Percentiles rank a stretch among this genome's conserved stretches.
phyloP scores from a whole-genome alignment of 2,888 invertebrate species.

The Trichacis sp. region DNA sequence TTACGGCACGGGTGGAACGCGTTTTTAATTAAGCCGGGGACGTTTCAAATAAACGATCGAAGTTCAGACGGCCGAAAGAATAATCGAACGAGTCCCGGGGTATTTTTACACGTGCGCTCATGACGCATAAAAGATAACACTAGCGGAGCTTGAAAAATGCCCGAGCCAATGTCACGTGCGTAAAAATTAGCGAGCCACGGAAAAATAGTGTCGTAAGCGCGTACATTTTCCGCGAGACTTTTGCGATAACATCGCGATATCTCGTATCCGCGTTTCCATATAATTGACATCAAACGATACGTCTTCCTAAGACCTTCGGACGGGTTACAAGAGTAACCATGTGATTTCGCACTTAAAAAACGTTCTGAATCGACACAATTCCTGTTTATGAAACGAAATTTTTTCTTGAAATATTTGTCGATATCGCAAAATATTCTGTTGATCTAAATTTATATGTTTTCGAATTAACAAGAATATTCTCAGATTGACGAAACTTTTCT shows the following conservation, averaged over 20 bases:
- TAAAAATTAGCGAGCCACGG: slow-evolving; percentile 37
- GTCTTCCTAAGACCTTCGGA: slow-evolving; percentile 36
- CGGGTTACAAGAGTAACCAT: slow-evolving; percentile 27
- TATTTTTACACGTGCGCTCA: slow-evolving; percentile 2
- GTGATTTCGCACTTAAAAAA: slow-evolving; percentile 30
- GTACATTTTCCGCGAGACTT: slow-evolving; percentile 17
- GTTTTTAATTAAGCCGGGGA: too few relatives aligned
- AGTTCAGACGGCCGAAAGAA: too few relatives aligned
- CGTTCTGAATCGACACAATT: slow-evolving; percentile 10
- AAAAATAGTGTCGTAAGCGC: slow-evolving; percentile 39
- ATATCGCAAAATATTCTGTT: too few relatives aligned
- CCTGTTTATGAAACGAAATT: too few relatives aligned
- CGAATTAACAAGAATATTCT: too few relatives aligned
- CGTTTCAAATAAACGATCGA: too few relatives aligned
- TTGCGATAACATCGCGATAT: slow-evolving; percentile 36
- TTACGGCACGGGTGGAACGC: too few relatives aligned
- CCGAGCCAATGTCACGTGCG: slow-evolving; percentile 35
- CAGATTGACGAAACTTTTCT: too few relatives aligned
- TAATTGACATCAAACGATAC: slow-evolving; percentile 40
- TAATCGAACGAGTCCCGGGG: neutral
- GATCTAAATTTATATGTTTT: too few relatives aligned
- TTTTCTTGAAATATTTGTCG: too few relatives aligned
- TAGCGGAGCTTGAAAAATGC: slow-evolving; percentile 10
- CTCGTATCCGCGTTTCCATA: slow-evolving; percentile 39
- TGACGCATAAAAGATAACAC: slow-evolving; percentile 9